Conservation (phyloP, 2,113 vertebrate species). For the Sapajus apella region DNA sequence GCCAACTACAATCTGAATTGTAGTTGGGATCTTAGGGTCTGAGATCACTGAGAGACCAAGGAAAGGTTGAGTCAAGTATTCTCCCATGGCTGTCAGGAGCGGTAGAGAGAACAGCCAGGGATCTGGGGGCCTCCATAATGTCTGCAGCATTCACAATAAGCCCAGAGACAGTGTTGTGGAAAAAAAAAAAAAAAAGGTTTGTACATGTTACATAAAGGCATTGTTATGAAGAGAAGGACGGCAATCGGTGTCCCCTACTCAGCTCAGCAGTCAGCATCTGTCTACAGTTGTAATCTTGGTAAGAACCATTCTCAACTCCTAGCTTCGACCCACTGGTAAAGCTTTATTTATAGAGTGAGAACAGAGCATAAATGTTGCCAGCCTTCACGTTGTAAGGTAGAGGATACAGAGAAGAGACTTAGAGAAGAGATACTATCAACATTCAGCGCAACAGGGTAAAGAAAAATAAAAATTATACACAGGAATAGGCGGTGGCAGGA, state of each 20-base stretch:
- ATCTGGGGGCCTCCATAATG: background rate
- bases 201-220: background rate
- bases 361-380: too few relatives aligned
- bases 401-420: background rate
- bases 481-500: background rate
- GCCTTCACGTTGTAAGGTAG: background rate
- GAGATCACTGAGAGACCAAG: background rate
- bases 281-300: background rate
- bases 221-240: background rate
- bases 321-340: background rate
- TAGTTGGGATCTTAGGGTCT: too few relatives aligned
- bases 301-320: background rate
- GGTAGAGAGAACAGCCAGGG: background rate
- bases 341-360: background rate
- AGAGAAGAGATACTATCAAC: background rate
- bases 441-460: background rate
- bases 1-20: background rate
- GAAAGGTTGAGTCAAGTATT: background rate
- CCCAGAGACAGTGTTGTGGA: background rate
- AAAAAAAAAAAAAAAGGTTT: background rate
- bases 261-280: background rate
- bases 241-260: too few relatives aligned
- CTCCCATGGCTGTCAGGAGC: background rate
- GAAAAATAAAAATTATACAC: background rate
- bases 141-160: background rate